phyloP scores from a whole-genome alignment of 2,888 invertebrate genomes.

The Drosophila bunnanda region DNA sequence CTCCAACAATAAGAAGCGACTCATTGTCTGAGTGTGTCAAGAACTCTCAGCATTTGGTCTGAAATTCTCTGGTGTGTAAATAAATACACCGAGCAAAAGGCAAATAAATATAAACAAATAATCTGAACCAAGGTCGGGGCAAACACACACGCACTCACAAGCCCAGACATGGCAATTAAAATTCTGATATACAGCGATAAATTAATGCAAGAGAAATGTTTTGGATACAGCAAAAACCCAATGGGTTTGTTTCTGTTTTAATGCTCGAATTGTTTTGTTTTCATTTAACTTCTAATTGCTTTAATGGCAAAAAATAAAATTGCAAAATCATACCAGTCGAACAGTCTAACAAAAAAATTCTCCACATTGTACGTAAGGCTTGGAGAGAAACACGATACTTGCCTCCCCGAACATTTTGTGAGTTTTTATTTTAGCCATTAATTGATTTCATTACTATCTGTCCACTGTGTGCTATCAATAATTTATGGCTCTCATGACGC shows the following conservation, averaged over 20 bases:
- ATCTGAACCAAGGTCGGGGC: constrained; percentile 67
- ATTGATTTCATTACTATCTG: constrained; percentile 58
- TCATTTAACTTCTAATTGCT: constrained; percentile 26
- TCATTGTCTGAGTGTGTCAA: constrained; percentile 60
- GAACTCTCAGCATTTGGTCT: constrained; percentile 54
- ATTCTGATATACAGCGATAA: constrained; percentile 15
- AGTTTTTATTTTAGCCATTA: constrained; percentile 48
- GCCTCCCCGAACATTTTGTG: constrained; percentile 25
- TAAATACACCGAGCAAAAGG: constrained; percentile 28
- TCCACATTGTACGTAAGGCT: constrained; percentile 23
- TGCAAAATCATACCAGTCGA: constrained; percentile 20
- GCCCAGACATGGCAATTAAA: constrained; percentile 22
- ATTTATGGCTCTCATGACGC: constrained; percentile 69
- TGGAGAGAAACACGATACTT: constrained; percentile 33
- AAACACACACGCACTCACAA: constrained; percentile 3
- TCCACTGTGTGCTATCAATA: constrained; percentile 59
- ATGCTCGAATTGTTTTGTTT: constrained; percentile 17
- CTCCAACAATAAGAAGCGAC: constrained; percentile 23
- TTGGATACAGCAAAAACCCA: constrained; percentile 1
- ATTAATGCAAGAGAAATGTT: constrained; percentile 56
- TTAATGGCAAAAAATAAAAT: constrained; percentile 24
- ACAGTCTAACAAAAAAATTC: constrained; percentile 52
- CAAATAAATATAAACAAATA: constrained; percentile 41
- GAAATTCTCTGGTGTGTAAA: constrained; percentile 50
- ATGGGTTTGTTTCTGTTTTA: neutral